phyloP scores from a whole-genome alignment of 2,888 invertebrate genomes.

The Drepanosiphum platanoidis region DNA sequence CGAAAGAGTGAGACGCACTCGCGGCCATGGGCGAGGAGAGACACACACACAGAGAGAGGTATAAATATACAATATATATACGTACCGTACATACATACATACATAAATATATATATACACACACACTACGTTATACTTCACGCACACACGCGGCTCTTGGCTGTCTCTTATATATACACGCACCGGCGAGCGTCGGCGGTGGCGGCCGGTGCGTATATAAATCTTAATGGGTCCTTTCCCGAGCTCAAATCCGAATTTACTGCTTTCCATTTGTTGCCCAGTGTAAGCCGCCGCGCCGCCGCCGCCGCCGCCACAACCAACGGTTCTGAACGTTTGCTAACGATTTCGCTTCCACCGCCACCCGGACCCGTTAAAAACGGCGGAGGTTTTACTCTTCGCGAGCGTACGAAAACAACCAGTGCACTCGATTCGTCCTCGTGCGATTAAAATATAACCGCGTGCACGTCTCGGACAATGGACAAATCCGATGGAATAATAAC shows the following conservation, averaged over 20 bases:
- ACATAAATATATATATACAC: background rate
- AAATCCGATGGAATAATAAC: too few relatives aligned
- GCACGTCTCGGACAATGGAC: too few relatives aligned
- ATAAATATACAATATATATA: conserved; percentile 3
- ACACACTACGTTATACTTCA: too few relatives aligned
- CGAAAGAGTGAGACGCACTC: background rate
- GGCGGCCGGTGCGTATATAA: conserved; percentile 27
- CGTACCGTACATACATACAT: background rate
- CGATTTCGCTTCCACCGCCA: conserved; percentile 39
- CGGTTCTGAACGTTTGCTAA: conserved; percentile 34
- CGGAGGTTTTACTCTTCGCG: background rate
- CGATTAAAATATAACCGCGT: too few relatives aligned
- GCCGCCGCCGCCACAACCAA: background rate
- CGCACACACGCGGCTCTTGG: background rate
- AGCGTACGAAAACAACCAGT: too few relatives aligned
- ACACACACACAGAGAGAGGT: background rate
- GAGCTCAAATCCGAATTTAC: conserved; percentile 57
- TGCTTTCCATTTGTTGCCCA: conserved; percentile 56
- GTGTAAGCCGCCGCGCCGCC: conserved; percentile 28
- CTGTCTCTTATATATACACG: conserved; percentile 27
- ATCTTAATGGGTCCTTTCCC: conserved; percentile 46
- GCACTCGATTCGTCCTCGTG: background rate
- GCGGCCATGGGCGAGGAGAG: background rate
- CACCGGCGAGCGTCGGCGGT: background rate
- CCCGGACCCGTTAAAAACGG: background rate